Percentiles rank a stretch among this genome's conserved stretches.
Evolutionary conservation across 2,888 invertebrate species (phyloP).

Genomic region (Teleogryllus oceanicus): DNA sequence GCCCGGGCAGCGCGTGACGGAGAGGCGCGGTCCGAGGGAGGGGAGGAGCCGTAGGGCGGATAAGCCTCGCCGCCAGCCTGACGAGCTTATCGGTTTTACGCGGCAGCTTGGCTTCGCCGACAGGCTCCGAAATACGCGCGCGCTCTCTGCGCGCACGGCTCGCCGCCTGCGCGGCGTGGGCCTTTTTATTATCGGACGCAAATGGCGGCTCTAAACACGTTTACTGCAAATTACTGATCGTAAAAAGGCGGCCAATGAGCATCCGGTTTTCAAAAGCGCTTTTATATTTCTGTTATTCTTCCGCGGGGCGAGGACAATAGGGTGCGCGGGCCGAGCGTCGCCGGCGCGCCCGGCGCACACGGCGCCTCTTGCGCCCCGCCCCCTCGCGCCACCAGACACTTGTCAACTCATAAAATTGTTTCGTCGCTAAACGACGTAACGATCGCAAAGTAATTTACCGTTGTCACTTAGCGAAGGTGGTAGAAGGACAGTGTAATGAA

Average conservation of each 20-base stretch:
- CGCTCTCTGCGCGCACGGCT: background rate
- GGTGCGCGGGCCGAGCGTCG: background rate
- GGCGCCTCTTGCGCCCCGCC: too few species aligned
- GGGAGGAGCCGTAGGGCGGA: background rate
- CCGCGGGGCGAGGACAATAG: background rate
- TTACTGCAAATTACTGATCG: slow-evolving; percentile 18
- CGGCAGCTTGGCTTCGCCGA: background rate
- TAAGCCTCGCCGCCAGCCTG: background rate
- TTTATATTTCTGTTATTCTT: slow-evolving; percentile 9
- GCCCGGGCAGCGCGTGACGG: background rate
- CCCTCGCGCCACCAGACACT: too few species aligned
- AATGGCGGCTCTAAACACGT: slow-evolving; percentile 7
- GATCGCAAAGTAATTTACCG: too few species aligned
- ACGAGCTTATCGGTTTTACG: slow-evolving; percentile 18
- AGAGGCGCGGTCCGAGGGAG: background rate
- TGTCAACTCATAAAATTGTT: too few species aligned
- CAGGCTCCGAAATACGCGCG: background rate
- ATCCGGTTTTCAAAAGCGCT: slow-evolving; percentile 18
- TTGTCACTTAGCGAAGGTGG: too few species aligned
- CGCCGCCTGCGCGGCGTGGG: slow-evolving; percentile 4
- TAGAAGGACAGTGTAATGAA: too few species aligned
- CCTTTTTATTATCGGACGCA: slow-evolving; percentile 2
- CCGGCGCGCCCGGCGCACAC: too few species aligned
- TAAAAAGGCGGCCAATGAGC: background rate
- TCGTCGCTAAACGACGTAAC: too few species aligned